Percentiles rank a stretch among this genome's conserved stretches.
These are phyloP conservation scores for Thumatha senex DNA, from an alignment of 2,888 invertebrate species.

Conservation along the genomic window DNA sequence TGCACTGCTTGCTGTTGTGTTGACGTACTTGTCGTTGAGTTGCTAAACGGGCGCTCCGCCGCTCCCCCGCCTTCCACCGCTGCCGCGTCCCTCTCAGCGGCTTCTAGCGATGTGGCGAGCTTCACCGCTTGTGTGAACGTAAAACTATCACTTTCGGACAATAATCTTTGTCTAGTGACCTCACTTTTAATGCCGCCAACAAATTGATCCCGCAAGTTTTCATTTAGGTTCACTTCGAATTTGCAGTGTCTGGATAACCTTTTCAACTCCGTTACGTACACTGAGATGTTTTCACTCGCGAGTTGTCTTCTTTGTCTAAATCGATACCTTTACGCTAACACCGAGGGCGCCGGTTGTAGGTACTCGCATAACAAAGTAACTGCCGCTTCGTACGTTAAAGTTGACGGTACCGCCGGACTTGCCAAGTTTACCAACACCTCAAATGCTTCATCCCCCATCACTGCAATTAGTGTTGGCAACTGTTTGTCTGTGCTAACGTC, in stretches of 20 bases:
- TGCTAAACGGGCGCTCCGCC: background rate
- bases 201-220: conserved; percentile 10
- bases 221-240: background rate
- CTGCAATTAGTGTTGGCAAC: background rate
- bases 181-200: conserved; percentile 9
- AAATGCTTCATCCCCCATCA: background rate
- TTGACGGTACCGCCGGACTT: background rate
- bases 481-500: background rate
- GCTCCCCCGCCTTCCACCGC: conserved; percentile 1
- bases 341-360: conserved; percentile 6
- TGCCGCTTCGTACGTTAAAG: background rate
- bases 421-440: background rate
- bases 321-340: conserved; percentile 6
- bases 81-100: conserved; percentile 8
- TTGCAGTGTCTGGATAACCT: conserved; percentile 9
- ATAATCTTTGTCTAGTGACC: conserved; percentile 14
- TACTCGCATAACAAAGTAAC: too few species aligned
- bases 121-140: background rate
- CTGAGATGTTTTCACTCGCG: background rate
- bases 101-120: conserved; percentile 7
- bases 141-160: conserved; percentile 10
- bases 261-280: conserved; percentile 10
- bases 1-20: too few species aligned
- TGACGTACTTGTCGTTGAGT: too few species aligned
- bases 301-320: conserved; percentile 7